Conservation (phyloP, 2,113 vertebrate genomes). For the Aegithalos caudatus region DNA sequence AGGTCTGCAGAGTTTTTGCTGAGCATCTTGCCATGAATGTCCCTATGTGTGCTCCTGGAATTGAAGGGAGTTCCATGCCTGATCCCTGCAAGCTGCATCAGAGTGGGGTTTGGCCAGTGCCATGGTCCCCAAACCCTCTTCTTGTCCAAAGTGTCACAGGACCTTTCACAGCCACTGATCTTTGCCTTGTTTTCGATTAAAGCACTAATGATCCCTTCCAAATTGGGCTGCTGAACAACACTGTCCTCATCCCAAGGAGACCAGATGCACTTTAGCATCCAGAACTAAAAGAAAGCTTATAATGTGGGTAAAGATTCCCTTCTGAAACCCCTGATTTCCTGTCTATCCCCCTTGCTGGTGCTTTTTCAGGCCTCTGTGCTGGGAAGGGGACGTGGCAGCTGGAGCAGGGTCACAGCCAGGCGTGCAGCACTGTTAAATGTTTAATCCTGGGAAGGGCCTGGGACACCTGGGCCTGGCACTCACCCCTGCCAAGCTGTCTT, state of each 20-base stretch:
- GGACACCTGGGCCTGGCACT: neutral
- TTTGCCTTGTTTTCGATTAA: neutral
- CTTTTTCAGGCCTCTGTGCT: neutral
- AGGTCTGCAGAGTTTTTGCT: neutral
- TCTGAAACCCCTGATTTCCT: neutral
- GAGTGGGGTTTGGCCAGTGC: neutral
- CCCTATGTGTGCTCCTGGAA: fast-evolving
- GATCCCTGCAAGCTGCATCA: neutral
- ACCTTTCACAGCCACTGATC: neutral
- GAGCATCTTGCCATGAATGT: neutral
- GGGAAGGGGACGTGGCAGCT: neutral
- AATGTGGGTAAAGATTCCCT: neutral
- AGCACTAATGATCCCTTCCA: neutral
- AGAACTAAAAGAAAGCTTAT: neutral
- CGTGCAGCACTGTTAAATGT: neutral
- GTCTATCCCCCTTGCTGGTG: too few relatives aligned
- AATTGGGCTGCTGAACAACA: neutral
- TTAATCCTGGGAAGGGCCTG: neutral
- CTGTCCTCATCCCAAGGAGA: neutral
- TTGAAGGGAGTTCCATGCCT: neutral
- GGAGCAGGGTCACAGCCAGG: fast-evolving
- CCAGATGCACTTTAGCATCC: neutral
- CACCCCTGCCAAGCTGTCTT: neutral
- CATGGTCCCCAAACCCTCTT: neutral
- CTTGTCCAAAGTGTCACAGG: neutral